Evolutionary conservation across 2,888 invertebrate genomes (phyloP).

Genomic region (Caenorhabditis sp.): DNA sequence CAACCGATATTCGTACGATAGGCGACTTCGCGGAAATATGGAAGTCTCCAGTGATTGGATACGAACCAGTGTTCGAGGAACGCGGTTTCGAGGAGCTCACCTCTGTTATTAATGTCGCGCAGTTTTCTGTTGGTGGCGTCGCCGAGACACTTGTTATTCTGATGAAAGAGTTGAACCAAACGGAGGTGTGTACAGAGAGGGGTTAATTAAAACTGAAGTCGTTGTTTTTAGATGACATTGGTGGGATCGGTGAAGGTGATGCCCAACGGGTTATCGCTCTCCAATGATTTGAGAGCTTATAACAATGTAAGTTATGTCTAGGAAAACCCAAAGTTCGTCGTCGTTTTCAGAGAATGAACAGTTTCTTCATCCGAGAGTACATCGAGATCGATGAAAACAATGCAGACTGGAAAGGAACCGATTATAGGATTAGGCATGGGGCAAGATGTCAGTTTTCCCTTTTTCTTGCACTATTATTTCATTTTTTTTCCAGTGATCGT

Average conservation of each 20-base stretch:
- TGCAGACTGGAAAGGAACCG: conserved; percentile 25
- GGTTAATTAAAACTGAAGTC: not conserved
- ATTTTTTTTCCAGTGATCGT: conserved; percentile 65
- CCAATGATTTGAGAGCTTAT: conserved; percentile 46
- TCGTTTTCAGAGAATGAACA: conserved; percentile 36
- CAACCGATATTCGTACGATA: conserved; percentile 53
- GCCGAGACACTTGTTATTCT: conserved; percentile 41
- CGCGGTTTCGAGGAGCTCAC: conserved; percentile 44
- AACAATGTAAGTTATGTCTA: conserved; percentile 10
- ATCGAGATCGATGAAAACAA: conserved; percentile 49
- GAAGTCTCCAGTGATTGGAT: conserved; percentile 56
- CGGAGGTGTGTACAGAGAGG: conserved; percentile 12
- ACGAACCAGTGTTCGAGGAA: conserved; percentile 37
- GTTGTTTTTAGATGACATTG: conserved; percentile 44
- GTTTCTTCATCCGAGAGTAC: conserved; percentile 34
- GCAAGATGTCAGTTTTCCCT: conserved; percentile 21
- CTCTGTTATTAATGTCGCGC: conserved; percentile 56
- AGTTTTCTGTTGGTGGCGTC: conserved; percentile 54
- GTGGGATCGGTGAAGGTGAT: conserved; percentile 40
- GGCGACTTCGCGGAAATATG: conserved; percentile 53
- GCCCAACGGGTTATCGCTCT: conserved; percentile 38
- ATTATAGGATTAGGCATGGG: not conserved
- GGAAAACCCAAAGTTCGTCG: not conserved
- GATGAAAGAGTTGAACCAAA: conserved; percentile 37
- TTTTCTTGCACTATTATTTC: too few species aligned